Evolutionary conservation across 2,888 invertebrate species (phyloP), one percentile per base, ranked within the genome.

Genomic region (Eurois occulta): DNA sequence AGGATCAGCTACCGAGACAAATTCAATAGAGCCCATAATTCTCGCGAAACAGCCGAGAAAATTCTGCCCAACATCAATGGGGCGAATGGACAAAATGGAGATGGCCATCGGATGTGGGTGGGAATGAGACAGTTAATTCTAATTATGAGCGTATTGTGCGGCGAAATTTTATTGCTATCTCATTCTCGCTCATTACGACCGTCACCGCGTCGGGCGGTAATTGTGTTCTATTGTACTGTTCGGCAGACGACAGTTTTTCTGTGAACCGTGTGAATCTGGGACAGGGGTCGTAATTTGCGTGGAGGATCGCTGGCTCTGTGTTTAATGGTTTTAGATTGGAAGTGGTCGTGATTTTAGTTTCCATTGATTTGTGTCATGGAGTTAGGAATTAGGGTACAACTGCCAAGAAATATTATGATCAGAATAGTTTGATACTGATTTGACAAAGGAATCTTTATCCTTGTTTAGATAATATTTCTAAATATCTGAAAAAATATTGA

Each of bases 151-250:
- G 94, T 94, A 96, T 96, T 96, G 96, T 96, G 93, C 91, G 93
- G 91, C 94, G 92, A 94, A 95, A 95, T 96, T 96, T 96, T 96
- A 96, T 96, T 93, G 95, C 96, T 94, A 95, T 95, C 96, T 96
- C 96, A 96, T 96, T 96, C 92, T 89, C 92, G 91, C 94, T 96
- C 94, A 95, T 96, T 95, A 96, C 92, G 90, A 72, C 81, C 77
- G 75, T n/a, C n/a, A n/a, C n/a, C n/a, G n/a, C n/a, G n/a, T 46
- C 83, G 83, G 75, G 66, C 83, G 86, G 95, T 96, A 96, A 96
- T 96, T 96, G 94, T 94, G 92, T 89, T 87, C 96, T 91, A 96
- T 96, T 96, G 96, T 96, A 89, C 82, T 83, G 80, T 87, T 91
- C 89, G 88, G 74, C 90, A 88, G 91, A 85, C 90, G 92, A 85